Evolutionary conservation across 2,797 vertebrate genomes (phyloP).

Genomic region (Lithobates pipiens): DNA sequence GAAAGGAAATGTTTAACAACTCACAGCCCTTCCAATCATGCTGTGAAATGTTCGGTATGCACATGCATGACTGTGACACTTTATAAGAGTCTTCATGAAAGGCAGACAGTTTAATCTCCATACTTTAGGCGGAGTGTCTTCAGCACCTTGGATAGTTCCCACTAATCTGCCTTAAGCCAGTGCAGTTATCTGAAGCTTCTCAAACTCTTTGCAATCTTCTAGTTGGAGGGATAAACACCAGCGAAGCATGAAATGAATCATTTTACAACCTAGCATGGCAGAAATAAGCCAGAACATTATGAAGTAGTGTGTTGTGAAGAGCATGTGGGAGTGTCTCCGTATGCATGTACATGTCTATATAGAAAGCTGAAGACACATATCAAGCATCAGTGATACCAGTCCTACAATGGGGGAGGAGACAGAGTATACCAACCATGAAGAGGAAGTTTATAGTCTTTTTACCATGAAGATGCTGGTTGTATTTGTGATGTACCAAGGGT

Average conservation of each 20-base stretch:
- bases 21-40: not conserved
- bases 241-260: not conserved
- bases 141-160: slow-evolving; percentile 24
- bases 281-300: not conserved
- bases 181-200: slow-evolving; percentile 32
- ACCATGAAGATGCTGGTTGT: not conserved
- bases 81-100: not conserved
- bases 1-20: not conserved
- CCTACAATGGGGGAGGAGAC: not conserved
- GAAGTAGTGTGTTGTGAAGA: not conserved
- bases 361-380: not conserved
- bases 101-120: not conserved
- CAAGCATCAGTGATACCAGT: not conserved
- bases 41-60: not conserved
- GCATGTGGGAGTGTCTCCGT: not conserved
- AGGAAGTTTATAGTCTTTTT: not conserved
- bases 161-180: slow-evolving; percentile 14
- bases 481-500: not conserved
- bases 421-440: no score
- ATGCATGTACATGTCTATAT: not conserved
- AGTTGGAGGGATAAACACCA: slow-evolving; percentile 14
- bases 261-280: not conserved
- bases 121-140: not conserved
- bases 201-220: not conserved
- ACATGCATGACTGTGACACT: not conserved